Evolutionary conservation across 2,797 vertebrate species (phyloP), one percentile per base, ranked within the genome.

Genomic region (Eleutherodactylus coqui): DNA sequence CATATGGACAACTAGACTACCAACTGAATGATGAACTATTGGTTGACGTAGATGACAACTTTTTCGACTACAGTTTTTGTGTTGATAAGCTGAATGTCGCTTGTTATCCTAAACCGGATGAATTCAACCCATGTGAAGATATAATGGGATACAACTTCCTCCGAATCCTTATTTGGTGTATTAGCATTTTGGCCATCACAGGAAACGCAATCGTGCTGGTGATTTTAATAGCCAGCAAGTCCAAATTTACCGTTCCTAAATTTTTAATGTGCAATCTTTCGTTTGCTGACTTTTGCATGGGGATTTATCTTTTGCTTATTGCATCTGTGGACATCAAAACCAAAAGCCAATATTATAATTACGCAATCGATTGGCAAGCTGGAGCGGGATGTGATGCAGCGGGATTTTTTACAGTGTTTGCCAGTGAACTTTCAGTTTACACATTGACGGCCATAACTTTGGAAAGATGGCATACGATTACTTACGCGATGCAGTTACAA

Each of bases 241-340:
- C 96, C 88, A 99, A 99, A 89, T 93, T 98, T 87, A 99, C 97
- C 0, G 97, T 99, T 1, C 97, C 98, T 11, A 96, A 96, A 62
- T 99, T 99, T 90, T 95, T 99, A 6, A 99, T 99, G 97, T 99
- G 98, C 91, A 97, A 99, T 88, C 92, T 99, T 67, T 97, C 98
- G 27, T 98, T 99, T 67, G 97, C 98, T 3, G 98, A 99, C 89
- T 95, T 99, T 45, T 99, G 97, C 92, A 99, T 97, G 91, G 98
- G 98, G 62, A 91, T 99, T 89, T 99, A 99, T 90, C 93, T 99
- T 89, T 81, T 97, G 14, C 92, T 98, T 36, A 97, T 99, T 47
- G 98, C 97, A 1, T 94, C 95, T 0, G 95, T 97, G 24, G 98
- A 99, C 82, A 91, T 96, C 72, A 92, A 95, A 86, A 99, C 97